Percentiles rank a stretch among this genome's conserved stretches.
These are phyloP conservation scores for Chrysomallon squamiferum DNA, from an alignment of 1,140 invertebrate species.

Conservation along the genomic window DNA sequence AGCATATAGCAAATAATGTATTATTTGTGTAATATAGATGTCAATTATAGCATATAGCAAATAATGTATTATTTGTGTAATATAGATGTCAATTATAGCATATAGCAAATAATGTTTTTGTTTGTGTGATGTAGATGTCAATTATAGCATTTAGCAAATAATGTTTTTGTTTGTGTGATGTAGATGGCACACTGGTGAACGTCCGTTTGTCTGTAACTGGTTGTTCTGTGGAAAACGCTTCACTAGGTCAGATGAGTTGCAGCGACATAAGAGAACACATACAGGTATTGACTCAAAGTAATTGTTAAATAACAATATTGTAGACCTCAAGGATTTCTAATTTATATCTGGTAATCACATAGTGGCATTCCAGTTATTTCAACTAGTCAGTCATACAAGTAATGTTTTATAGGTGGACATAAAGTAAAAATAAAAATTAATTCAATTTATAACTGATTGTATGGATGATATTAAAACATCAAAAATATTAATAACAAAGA, in stretches of 20 bases:
- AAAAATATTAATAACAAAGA: no score
- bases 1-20: no score
- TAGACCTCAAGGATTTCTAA: no score
- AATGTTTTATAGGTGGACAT: neutral
- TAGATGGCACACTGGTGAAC: slow-evolving; percentile 62
- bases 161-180: no score
- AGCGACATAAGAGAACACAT: slow-evolving; percentile 86
- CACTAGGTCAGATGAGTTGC: slow-evolving; percentile 93
- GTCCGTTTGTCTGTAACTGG: slow-evolving; percentile 78
- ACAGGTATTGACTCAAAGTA: slow-evolving; percentile 73
- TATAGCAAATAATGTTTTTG: neutral
- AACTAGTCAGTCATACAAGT: neutral
- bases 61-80: neutral
- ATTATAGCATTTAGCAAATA: no score
- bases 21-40: no score
- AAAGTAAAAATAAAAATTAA: neutral
- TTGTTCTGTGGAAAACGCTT: slow-evolving; percentile 87
- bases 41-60: no score
- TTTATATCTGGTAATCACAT: neutral
- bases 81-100: neutral
- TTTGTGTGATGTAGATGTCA: neutral
- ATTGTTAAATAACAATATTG: neutral
- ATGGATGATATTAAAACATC: no score
- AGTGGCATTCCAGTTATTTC: neutral
- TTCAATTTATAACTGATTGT: no score